Conservation (phyloP, 2,113 vertebrate species). For the Pandion haliaetus region DNA sequence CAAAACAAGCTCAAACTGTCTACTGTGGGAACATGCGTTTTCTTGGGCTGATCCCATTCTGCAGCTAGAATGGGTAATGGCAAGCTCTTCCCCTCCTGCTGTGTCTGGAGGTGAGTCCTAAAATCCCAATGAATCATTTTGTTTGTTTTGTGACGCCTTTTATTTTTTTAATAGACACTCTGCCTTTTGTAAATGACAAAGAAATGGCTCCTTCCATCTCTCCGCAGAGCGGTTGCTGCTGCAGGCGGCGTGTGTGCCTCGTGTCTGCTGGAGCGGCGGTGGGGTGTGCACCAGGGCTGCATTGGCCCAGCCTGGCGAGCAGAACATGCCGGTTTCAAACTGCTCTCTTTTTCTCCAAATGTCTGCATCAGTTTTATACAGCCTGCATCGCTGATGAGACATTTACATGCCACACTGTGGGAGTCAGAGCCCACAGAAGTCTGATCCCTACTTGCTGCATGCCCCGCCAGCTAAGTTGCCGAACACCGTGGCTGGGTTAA, state of each 20-base stretch:
- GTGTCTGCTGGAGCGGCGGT: neutral
- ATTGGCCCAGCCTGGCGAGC: neutral
- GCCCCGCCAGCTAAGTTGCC: neutral
- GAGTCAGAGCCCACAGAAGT: neutral
- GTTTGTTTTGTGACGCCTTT: conserved; percentile 27
- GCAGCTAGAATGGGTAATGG: conserved; percentile 13
- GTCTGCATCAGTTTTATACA: neutral
- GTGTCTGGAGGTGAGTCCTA: conserved; percentile 58
- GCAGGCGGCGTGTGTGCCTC: neutral
- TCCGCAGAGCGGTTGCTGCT: neutral
- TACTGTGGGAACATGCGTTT: conserved; percentile 46
- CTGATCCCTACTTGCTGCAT: neutral
- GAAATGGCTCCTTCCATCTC: neutral
- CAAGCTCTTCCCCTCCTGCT: conserved; percentile 41
- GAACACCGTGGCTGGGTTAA: neutral
- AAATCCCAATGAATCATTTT: conserved; percentile 57
- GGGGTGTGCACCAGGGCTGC: neutral
- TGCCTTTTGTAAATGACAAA: conserved; percentile 54
- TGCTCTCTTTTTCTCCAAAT: neutral
- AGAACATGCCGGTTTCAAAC: neutral
- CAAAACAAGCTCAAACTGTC: conserved; percentile 50
- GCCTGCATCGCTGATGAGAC: neutral
- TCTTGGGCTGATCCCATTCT: conserved; percentile 24
- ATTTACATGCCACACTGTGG: neutral
- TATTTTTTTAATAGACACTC: conserved; percentile 43